Evolutionary conservation across 2,797 vertebrate genomes (phyloP).

Genomic region (Stomatorhinus walkeri): DNA sequence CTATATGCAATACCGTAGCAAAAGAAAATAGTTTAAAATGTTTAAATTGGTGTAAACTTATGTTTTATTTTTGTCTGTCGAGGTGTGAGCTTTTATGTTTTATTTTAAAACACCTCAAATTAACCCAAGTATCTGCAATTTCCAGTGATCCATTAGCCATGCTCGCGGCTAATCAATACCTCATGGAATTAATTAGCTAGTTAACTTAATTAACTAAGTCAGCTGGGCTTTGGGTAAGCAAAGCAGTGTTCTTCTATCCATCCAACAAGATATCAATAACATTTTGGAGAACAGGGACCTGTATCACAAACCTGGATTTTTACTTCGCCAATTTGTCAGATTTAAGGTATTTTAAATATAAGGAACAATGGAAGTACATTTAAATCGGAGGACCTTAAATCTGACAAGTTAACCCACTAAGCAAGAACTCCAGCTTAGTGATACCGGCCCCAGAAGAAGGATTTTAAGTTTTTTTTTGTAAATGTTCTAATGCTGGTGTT

Average conservation of each 20-base stretch:
- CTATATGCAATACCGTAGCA: not conserved
- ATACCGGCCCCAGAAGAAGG: not conserved
- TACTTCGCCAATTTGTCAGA: not conserved
- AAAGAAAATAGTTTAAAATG: not conserved
- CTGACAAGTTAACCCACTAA: not conserved
- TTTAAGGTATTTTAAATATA: not conserved
- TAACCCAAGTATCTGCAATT: not conserved
- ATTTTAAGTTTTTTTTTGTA: not conserved
- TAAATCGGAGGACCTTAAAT: not conserved
- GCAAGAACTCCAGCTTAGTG: not conserved
- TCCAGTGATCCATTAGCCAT: not conserved
- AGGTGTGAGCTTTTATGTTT: not conserved
- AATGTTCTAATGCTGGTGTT: not conserved
- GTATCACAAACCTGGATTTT: not conserved
- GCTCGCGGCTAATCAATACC: not conserved
- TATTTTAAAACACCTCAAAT: not conserved
- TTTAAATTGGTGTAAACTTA: not conserved
- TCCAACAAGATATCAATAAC: not conserved
- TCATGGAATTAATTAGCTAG: not conserved
- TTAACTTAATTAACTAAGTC: not conserved
- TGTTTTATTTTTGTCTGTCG: not conserved
- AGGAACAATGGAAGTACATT: not conserved
- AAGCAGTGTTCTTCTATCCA: not conserved
- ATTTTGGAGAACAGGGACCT: not conserved
- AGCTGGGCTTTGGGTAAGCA: not conserved